Base-by-base conservation (phyloP, 1,140 invertebrate genomes). In the Euwallacea similis region DNA sequence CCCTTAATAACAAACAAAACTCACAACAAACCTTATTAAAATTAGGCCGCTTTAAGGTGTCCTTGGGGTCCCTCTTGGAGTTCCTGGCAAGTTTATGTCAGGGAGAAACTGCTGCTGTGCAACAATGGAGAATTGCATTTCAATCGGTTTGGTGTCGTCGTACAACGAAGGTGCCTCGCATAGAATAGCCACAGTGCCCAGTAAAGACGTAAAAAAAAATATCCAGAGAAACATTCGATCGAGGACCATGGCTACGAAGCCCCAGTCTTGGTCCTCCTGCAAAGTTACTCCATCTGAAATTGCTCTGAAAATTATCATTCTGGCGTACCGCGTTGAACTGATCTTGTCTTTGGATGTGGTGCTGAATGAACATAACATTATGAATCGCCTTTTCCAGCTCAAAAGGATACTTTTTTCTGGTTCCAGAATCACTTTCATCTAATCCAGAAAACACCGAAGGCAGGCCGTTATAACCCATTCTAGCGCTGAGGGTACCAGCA, bases 221-320 rank as follows among this genome's bases (percentile, higher is more conserved):
- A 99, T 91, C 90, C 94, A 98, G 0, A 99, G 88, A 80, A 99
- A 98, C 0, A 99, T 85, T 16, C 98, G 88, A 82, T 99, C 98
- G 70, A 99, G 86, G 0, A 99, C 97, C 96, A 99, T 99, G 13
- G 98, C 97, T 6, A 99, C 96, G 82, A 98, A 99, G 61, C 96
- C 97, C 98, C 98, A 99, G 81, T 99, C 98, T 86, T 96, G 93
- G 84, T 97, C 94, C 82, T 96, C 93, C 94, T 97, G 82, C 72
- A 33, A 64, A 55, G 21, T 33, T 33, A 33, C 4, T 33, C 21
- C 21, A 10, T 50, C 47, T 50, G 6, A 50, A 50, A 50, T 50
- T 50, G 13, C 47, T 6, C 2, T 11, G 47, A 50, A 33, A 33
- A 33, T 33, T 1, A 33, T 4, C 1, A 33, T 33, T 33, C 11